phyloP scores from a whole-genome alignment of 2,888 invertebrate genomes.

The Eristalis pertinax region DNA sequence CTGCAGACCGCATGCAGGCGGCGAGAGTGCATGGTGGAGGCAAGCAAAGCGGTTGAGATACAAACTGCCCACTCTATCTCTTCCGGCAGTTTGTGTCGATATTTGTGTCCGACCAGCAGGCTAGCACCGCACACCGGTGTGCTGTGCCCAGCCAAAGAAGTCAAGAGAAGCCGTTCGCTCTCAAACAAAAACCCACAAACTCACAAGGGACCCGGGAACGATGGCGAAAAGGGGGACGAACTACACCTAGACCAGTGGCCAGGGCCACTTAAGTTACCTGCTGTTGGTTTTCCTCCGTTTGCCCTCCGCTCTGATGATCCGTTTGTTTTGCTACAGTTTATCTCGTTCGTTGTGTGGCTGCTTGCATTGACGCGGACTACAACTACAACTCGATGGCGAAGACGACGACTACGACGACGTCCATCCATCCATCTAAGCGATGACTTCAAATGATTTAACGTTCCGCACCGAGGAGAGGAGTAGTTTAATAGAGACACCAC shows the following conservation, averaged over 20 bases:
- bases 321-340: constrained; percentile 61
- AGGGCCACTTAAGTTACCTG: constrained; percentile 69
- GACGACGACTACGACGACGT: constrained; percentile 26
- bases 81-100: constrained; percentile 70
- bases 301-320: constrained; percentile 49
- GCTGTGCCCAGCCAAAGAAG: constrained; percentile 21
- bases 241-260: constrained; percentile 58
- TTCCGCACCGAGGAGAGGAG: constrained; percentile 46
- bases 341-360: constrained; percentile 27
- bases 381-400: constrained; percentile 20
- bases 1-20: constrained; percentile 41
- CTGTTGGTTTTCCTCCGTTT: constrained; percentile 8
- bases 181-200: constrained; percentile 31
- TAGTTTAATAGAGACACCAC: constrained; percentile 34
- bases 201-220: background rate
- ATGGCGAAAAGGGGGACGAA: background rate
- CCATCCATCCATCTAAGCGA: constrained; percentile 48
- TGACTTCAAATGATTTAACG: constrained; percentile 63
- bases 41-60: constrained; percentile 47
- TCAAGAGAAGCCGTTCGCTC: constrained; percentile 26
- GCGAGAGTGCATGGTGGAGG: background rate
- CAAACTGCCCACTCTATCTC: constrained; percentile 70
- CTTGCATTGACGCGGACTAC: background rate
- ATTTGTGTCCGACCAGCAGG: constrained; percentile 57
- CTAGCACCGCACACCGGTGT: constrained; percentile 5